A percentile compares a stretch with the other conserved stretches of the same genome.
Evolutionary conservation across 2,797 vertebrate species (phyloP).

Genomic region (Gambelia wislizenii): DNA sequence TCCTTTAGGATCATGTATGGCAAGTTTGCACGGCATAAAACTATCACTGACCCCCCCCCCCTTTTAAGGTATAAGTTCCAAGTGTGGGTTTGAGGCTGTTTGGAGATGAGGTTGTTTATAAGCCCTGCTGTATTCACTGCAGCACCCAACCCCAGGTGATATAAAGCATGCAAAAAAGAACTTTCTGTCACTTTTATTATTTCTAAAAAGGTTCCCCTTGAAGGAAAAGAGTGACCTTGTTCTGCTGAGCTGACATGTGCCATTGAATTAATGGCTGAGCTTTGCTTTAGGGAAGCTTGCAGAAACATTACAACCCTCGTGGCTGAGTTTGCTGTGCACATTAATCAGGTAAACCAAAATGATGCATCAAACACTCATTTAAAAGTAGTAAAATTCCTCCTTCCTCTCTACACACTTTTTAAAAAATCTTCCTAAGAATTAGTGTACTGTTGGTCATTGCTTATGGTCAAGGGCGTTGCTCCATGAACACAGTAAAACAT

Average conservation of each 20-base stretch:
- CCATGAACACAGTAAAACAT: conserved; percentile 66
- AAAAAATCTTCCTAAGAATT: conserved; percentile 78
- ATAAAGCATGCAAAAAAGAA: conserved; percentile 88
- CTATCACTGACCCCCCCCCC: conserved; percentile 65
- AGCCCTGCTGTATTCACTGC: conserved; percentile 84
- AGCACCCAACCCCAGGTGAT: conserved; percentile 84
- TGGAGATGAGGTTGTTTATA: conserved; percentile 82
- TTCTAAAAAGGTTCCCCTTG: conserved; percentile 89
- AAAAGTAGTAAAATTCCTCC: conserved; percentile 81
- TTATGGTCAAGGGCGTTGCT: conserved; percentile 76
- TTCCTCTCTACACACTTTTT: conserved; percentile 32
- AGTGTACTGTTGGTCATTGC: conserved; percentile 78
- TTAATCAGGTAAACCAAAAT: conserved; percentile 83
- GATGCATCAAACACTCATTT: conserved; percentile 84
- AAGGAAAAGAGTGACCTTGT: conserved; percentile 87
- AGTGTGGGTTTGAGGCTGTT: conserved; percentile 61
- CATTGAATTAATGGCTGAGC: conserved; percentile 85
- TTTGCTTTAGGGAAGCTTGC: conserved; percentile 82
- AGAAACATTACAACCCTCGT: conserved; percentile 81
- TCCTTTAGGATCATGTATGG: conserved; percentile 71
- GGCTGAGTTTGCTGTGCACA: conserved; percentile 80
- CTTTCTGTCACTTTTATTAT: conserved; percentile 90
- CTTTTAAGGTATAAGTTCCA: conserved; percentile 65
- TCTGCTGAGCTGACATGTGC: conserved; percentile 86
- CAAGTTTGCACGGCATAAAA: conserved; percentile 79